Conservation (phyloP, 2,113 vertebrate species). For the Dascyllus trimaculatus region DNA sequence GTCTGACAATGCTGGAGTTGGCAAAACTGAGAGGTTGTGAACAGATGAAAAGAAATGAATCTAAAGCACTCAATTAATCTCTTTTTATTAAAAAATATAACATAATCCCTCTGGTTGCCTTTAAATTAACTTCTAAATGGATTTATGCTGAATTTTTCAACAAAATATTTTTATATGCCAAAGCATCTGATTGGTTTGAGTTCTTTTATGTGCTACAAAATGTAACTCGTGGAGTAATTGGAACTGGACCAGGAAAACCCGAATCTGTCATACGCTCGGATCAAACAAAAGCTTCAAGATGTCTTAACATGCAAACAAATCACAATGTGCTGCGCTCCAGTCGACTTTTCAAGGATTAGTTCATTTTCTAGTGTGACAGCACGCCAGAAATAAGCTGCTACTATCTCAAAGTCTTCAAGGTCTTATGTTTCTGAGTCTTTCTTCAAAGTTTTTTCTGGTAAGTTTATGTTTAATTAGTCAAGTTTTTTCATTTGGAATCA, state of each 20-base stretch:
- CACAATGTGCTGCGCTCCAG: slow-evolving; percentile 5
- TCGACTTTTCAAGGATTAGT: slow-evolving; percentile 36
- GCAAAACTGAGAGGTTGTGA: too few relatives aligned
- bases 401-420: too few relatives aligned
- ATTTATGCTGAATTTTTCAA: background rate
- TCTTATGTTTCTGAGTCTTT: too few relatives aligned
- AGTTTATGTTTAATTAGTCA: too few relatives aligned
- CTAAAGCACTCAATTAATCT: too few relatives aligned
- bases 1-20: too few relatives aligned
- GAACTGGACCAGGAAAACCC: background rate
- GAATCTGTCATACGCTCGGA: slow-evolving; percentile 11
- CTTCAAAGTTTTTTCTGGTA: too few relatives aligned
- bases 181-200: background rate
- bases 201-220: slow-evolving; percentile 18
- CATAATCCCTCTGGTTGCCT: background rate
- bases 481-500: background rate
- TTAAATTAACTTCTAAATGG: background rate
- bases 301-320: slow-evolving; percentile 37
- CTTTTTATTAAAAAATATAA: too few relatives aligned
- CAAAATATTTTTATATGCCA: background rate
- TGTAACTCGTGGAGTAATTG: too few relatives aligned
- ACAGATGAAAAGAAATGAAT: too few relatives aligned
- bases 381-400: too few relatives aligned
- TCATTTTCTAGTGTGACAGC: background rate
- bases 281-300: slow-evolving; percentile 31